phyloP scores from a whole-genome alignment of 2,888 invertebrate genomes.

The Euplexia lucipara region DNA sequence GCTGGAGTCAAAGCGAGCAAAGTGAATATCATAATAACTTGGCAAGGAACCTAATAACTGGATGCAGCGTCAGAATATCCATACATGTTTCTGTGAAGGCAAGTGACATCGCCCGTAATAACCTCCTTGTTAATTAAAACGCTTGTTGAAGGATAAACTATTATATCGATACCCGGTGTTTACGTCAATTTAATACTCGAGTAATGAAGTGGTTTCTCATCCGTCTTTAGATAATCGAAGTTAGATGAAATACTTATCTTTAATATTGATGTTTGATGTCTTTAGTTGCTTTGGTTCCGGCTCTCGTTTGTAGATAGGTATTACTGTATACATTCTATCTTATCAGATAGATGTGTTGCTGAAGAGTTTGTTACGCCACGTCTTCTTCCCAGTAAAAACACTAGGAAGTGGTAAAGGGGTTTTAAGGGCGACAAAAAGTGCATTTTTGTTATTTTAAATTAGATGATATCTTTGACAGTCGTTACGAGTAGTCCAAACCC shows the following conservation, averaged over 20 bases:
- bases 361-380: no score
- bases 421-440: no score
- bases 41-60: slow-evolving; percentile 61
- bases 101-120: slow-evolving; percentile 70
- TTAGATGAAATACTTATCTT: neutral
- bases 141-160: slow-evolving; percentile 73
- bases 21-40: slow-evolving; percentile 67
- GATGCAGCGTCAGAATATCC: slow-evolving; percentile 60
- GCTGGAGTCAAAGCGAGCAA: slow-evolving; percentile 58
- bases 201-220: slow-evolving; percentile 56
- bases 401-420: no score
- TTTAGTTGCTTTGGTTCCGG: no score
- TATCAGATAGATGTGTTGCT: no score
- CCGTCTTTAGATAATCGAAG: slow-evolving; percentile 20
- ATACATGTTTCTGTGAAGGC: slow-evolving; percentile 60
- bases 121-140: slow-evolving; percentile 78
- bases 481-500: no score
- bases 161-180: slow-evolving; percentile 64
- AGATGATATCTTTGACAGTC: no score
- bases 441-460: no score
- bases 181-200: slow-evolving; percentile 51
- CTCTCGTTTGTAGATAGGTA: no score
- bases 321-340: no score
- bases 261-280: neutral
- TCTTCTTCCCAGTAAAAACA: no score